phyloP scores from a whole-genome alignment of 2,113 vertebrate species.

The Alligator sinensis region DNA sequence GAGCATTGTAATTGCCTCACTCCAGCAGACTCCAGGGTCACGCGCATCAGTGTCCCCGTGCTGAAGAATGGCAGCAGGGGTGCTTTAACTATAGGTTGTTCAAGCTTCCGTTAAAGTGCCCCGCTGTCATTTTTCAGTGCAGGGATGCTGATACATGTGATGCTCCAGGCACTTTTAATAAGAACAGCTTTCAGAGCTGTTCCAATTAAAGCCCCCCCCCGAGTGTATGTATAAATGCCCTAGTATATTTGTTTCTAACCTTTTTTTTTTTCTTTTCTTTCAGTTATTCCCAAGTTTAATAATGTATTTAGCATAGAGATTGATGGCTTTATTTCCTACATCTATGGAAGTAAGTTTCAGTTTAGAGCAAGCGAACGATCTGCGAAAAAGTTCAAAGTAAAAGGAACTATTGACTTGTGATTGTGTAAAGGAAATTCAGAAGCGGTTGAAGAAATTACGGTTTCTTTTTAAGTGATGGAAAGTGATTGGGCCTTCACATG shows the following conservation, averaged over 20 bases:
- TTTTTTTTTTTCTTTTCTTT: background rate
- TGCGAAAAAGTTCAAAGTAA: conserved; percentile 94
- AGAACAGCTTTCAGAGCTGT: background rate
- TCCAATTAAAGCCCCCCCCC: background rate
- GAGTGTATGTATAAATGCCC: too few relatives aligned
- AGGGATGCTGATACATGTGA: too few relatives aligned
- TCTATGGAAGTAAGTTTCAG: conserved; percentile 94
- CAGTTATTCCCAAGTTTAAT: conserved; percentile 94
- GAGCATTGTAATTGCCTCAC: too few relatives aligned
- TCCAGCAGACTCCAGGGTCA: too few relatives aligned
- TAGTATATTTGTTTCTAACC: background rate
- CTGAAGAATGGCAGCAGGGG: too few relatives aligned
- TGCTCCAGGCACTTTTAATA: background rate
- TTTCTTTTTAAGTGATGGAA: background rate
- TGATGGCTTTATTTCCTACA: conserved; percentile 91
- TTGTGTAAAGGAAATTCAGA: background rate
- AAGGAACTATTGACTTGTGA: conserved; percentile 92
- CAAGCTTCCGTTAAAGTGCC: too few relatives aligned
- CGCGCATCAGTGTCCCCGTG: too few relatives aligned
- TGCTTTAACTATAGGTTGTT: too few relatives aligned
- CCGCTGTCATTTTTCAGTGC: too few relatives aligned
- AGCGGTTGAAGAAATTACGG: background rate
- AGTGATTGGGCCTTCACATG: background rate
- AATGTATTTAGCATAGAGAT: conserved; percentile 90
- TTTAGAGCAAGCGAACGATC: conserved; percentile 92